These are phyloP conservation scores for Laothoe populi DNA, from an alignment of 2,888 invertebrate species.

Conservation along the genomic window DNA sequence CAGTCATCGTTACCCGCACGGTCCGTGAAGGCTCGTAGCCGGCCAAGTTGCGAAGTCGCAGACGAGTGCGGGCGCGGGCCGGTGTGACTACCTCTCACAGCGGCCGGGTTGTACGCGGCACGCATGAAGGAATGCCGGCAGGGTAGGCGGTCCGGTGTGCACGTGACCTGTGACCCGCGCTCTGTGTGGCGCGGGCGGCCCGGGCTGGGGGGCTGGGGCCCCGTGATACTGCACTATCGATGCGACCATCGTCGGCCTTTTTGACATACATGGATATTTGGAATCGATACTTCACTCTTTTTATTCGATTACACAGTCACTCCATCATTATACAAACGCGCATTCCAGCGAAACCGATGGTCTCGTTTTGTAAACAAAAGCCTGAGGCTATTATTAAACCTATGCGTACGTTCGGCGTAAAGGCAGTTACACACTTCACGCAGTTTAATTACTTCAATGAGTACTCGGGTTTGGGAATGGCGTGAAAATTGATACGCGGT, in stretches of 20 bases:
- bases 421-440: conserved; percentile 28
- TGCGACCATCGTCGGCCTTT: conserved; percentile 33
- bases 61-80: not conserved
- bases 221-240: conserved; percentile 62
- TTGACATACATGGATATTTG: conserved; percentile 33
- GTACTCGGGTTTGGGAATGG: not conserved
- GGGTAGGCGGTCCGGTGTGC: conserved; percentile 69
- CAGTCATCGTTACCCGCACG: conserved; percentile 73
- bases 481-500: conserved; percentile 18
- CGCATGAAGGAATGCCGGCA: conserved; percentile 58
- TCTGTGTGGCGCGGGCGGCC: conserved; percentile 57
- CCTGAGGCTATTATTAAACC: not conserved
- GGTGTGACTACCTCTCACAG: not conserved
- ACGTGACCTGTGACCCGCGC: conserved; percentile 72
- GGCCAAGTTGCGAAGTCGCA: conserved; percentile 37
- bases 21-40: conserved; percentile 54
- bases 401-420: not conserved
- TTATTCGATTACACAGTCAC: conserved; percentile 37
- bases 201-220: conserved; percentile 37
- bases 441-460: conserved; percentile 19
- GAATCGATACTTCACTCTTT: conserved; percentile 44
- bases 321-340: not conserved
- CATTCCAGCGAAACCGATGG: not conserved
- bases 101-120: conserved; percentile 38
- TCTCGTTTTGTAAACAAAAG: not conserved